These are phyloP conservation scores for Papilio dardanus DNA, from an alignment of 1,140 invertebrate species.

Conservation along the genomic window DNA sequence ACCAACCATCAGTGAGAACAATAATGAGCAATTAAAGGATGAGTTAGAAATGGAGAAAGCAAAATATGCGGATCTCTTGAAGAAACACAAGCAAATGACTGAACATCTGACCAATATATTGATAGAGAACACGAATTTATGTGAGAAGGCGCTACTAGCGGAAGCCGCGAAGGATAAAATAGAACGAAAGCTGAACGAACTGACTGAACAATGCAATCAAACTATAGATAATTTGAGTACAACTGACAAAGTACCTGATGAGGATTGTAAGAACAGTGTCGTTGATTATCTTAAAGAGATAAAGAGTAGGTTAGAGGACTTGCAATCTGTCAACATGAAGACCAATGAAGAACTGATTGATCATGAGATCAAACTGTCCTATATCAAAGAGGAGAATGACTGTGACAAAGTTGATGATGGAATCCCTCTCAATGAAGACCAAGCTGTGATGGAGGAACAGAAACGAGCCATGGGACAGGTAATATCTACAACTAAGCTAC, in stretches of 20 bases:
- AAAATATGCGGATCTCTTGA: constrained; percentile 77
- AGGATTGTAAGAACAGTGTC: constrained; percentile 59
- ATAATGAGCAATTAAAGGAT: constrained; percentile 76
- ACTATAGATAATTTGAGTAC: constrained; percentile 74
- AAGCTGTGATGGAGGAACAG: constrained; percentile 84
- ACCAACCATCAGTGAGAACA: constrained; percentile 66
- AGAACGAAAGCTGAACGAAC: constrained; percentile 84
- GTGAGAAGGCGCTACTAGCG: constrained; percentile 85
- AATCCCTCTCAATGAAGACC: constrained; percentile 74
- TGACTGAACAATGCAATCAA: constrained; percentile 85
- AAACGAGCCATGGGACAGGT: constrained; percentile 86
- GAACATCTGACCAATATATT: constrained; percentile 84
- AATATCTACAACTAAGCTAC: no score
- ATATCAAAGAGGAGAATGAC: constrained; percentile 61
- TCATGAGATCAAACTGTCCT: constrained; percentile 79
- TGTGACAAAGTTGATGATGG: constrained; percentile 63
- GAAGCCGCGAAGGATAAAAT: constrained; percentile 86
- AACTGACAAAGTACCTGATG: constrained; percentile 56
- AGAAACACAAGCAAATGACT: constrained; percentile 84
- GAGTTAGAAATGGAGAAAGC: constrained; percentile 81
- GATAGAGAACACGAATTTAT: constrained; percentile 83
- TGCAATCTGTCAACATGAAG: constrained; percentile 82
- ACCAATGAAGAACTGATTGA: constrained; percentile 83
- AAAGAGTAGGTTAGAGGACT: constrained; percentile 74
- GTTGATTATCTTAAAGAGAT: constrained; percentile 82